Evolutionary conservation across 2,888 invertebrate species (phyloP), one percentile per base, ranked within the genome.

Genomic region (Didymodactylos carnosus): DNA sequence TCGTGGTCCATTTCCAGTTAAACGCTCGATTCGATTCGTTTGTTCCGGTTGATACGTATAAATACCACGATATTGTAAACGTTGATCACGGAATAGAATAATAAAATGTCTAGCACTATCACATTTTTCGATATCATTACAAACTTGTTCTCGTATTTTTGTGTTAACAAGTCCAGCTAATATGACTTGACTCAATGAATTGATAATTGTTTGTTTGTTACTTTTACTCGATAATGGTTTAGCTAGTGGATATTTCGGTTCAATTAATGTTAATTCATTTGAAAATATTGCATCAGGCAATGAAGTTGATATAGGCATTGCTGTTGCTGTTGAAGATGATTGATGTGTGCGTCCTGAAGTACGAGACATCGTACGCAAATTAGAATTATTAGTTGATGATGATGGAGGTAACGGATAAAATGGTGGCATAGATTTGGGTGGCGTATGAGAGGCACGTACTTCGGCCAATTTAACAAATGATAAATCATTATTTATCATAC

Each of bases 81-180:
- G 72, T 41, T 69, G 70, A 62, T 75, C 75, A 46, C 75, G 75
- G 29, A 75, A 75, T 71, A 75, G 40, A 29, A 75, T 75, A 14
- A 75, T 62, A 70, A 75, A 75, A 62, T 75, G 75, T 35, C 70
- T 49, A 3, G 72, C 39, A 23, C 70, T 69, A 0, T 69, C 69
- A 11, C 40, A 16, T 14, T 70, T 73, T 41, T 75, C 73, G n/a
- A 43, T 27, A 46, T 71, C 74, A 16, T 74, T 71, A 27, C 53
- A 43, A 16, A 74, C 74, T 71, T 74, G 74, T 69, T 74, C 71
- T 25, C 74, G 53, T 19, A 69, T 14, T 25, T 41, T 71, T 23
- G 71, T 71, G 46, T 75, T 75, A 19, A 75, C 75, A 39, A 51
- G 69, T n/a, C 75, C 75, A 49, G 75, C 75, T 6, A 75, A 39